Conservation (phyloP, 2,888 invertebrate species). For the Campoplex capitator region DNA sequence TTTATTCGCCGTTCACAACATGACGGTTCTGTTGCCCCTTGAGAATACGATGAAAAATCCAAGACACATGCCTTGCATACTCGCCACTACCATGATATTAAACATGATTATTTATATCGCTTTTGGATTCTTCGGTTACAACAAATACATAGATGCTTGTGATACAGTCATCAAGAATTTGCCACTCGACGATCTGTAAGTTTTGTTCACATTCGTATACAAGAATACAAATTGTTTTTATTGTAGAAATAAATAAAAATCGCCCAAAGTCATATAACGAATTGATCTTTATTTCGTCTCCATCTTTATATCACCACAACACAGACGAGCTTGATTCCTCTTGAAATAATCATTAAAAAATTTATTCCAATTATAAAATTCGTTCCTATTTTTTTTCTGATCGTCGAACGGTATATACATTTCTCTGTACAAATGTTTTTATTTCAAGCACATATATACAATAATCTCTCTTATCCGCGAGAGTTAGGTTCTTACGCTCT, state of each 20-base stretch:
- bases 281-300: not conserved
- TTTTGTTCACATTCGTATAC: slow-evolving; percentile 26
- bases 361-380: not conserved
- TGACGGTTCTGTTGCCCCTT: slow-evolving; percentile 95
- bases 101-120: slow-evolving; percentile 91
- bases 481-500: not conserved
- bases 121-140: slow-evolving; percentile 96
- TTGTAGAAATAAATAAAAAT: not conserved
- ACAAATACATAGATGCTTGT: slow-evolving; percentile 91
- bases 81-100: slow-evolving; percentile 92
- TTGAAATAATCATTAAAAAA: not conserved
- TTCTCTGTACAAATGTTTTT: not conserved
- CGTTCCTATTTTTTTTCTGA: not conserved
- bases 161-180: slow-evolving; percentile 94
- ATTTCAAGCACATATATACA: not conserved
- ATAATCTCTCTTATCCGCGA: slow-evolving; percentile 1
- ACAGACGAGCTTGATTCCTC: no score
- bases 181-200: slow-evolving; percentile 89
- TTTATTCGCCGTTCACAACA: slow-evolving; percentile 98
- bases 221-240: not conserved
- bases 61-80: slow-evolving; percentile 91
- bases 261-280: not conserved
- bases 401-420: not conserved
- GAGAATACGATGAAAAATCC: slow-evolving; percentile 96
- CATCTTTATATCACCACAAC: not conserved